A percentile compares a stretch with the other conserved stretches of the same genome.
Evolutionary conservation across 2,113 vertebrate species (phyloP).

Genomic region (Tringa solitaria): DNA sequence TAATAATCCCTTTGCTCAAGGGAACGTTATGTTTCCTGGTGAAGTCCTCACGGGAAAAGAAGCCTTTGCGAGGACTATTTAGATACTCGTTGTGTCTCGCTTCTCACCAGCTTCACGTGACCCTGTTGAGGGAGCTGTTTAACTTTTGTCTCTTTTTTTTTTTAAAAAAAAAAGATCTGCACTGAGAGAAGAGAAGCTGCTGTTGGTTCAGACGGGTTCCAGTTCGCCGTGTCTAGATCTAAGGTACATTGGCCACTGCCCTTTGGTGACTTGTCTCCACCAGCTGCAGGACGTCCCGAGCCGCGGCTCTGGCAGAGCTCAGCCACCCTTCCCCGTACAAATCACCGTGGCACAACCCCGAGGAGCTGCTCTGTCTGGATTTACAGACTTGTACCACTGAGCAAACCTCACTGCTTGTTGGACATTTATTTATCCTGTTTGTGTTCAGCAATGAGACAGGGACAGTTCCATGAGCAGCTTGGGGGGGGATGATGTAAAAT

Average conservation of each 20-base stretch:
- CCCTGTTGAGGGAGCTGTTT: neutral
- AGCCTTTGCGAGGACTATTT: neutral
- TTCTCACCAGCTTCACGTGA: neutral
- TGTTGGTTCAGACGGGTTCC: slow-evolving; percentile 90
- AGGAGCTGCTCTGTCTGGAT: neutral
- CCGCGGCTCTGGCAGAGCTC: neutral
- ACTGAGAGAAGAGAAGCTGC: slow-evolving; percentile 82
- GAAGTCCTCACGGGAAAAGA: neutral
- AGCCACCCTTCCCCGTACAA: accelerated
- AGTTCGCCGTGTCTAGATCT: slow-evolving; percentile 96
- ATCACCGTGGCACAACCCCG: accelerated
- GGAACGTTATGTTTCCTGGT: neutral
- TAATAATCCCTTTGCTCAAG: neutral
- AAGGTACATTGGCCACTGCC: slow-evolving; percentile 70
- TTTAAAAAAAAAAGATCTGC: slow-evolving; percentile 73
- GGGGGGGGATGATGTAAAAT: neutral
- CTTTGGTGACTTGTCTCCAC: accelerated
- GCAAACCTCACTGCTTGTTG: neutral
- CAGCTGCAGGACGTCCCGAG: neutral
- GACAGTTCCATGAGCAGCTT: neutral
- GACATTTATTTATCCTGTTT: accelerated
- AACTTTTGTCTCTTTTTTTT: neutral
- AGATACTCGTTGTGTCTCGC: accelerated
- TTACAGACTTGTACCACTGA: neutral
- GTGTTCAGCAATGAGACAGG: accelerated